phyloP scores from a whole-genome alignment of 2,797 vertebrate genomes.

The Gymnothorax javanicus region DNA sequence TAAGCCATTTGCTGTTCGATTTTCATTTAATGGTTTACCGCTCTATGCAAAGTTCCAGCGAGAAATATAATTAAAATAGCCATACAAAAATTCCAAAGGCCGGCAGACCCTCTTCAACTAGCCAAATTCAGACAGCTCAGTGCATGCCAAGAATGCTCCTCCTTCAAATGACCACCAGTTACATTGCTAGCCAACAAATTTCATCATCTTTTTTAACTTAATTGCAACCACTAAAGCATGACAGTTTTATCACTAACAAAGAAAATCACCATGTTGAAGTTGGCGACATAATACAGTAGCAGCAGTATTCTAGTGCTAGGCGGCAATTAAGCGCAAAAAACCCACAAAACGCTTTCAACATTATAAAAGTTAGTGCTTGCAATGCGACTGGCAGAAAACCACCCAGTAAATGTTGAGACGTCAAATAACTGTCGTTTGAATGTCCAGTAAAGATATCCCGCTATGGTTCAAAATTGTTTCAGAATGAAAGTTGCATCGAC shows the following conservation, averaged over 20 bases:
- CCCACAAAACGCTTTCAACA: background rate
- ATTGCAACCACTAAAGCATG: background rate
- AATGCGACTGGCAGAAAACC: background rate
- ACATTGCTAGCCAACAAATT: background rate
- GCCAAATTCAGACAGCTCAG: background rate
- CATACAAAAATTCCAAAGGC: background rate
- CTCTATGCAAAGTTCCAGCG: background rate
- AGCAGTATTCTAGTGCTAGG: background rate
- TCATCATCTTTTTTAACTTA: background rate
- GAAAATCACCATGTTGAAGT: background rate
- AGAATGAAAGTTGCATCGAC: no score
- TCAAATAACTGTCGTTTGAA: no score
- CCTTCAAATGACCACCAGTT: background rate
- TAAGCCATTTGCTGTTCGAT: background rate
- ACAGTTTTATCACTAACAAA: background rate
- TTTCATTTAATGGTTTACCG: background rate
- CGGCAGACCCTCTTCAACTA: background rate
- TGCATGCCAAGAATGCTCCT: background rate
- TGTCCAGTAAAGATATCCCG: no score
- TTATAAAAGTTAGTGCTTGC: background rate
- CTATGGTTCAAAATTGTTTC: no score
- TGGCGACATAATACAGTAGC: background rate
- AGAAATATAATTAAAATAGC: conserved; percentile 10
- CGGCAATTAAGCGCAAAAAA: background rate
- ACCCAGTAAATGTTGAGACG: background rate